Base-by-base conservation (phyloP, 1,140 invertebrate genomes). In the Papilio polytes region DNA sequence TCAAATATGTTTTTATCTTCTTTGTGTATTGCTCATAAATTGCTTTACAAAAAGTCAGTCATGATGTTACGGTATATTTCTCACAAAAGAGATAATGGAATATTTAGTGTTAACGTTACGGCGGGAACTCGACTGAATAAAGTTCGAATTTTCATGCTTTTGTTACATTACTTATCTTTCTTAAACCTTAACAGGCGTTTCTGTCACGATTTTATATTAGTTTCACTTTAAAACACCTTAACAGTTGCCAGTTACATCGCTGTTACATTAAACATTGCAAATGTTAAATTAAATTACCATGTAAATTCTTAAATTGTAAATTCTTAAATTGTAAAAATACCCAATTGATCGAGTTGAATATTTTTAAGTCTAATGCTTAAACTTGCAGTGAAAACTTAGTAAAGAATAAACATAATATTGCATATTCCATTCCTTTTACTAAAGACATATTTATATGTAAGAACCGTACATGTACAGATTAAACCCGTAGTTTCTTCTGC, bases 31-130 rank as follows among this genome's bases (percentile, higher is more conserved):
- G 13, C 13, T 70, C 26, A 70, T 31, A 70, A 70, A 63, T 70
- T 70, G 12, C 26, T 70, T 31, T 12, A 70, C 13, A 70, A 70
- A 70, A 70, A 70, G 63, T 70, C 63, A 70, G 63, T 70, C 59
- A 63, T 63, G 26, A 70, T 31, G 63, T 70, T 70, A 70, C 63
- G 63, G 63, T 70, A 18, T 41, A 41, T 70, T 15, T 66, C 20
- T 66, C 20, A 70, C 63, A 70, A 70, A 63, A 70, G 63, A 36
- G 12, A 31, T 70, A 70, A 70, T 70, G 63, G 63, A 70, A 31
- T 70, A 70, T 70, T 70, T 70, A 70, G 3, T 70, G 63, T 70
- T 70, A 70, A 36, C 63, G 4, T 70, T 31, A 70, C 13, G 26
- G 26, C 26, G 63, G 63, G 63, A 70, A 70, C 18, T 70, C 63